Evolutionary conservation across 2,113 vertebrate genomes (phyloP).

Genomic region (Pelobates fuscus): DNA sequence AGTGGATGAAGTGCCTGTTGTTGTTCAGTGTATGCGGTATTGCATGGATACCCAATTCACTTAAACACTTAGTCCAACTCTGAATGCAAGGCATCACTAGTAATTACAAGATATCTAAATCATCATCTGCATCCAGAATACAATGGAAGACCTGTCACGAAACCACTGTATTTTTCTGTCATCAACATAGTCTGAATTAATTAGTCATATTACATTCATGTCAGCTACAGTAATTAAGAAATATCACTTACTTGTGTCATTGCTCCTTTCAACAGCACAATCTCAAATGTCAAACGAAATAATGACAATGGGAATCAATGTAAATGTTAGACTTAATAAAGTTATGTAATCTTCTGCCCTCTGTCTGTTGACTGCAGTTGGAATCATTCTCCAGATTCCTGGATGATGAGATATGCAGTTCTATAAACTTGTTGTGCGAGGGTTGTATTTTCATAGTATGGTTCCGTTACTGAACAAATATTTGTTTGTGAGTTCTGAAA

Average conservation of each 20-base stretch:
- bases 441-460: too few relatives aligned
- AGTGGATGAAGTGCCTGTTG: too few relatives aligned
- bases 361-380: too few relatives aligned
- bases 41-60: too few relatives aligned
- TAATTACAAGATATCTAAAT: slow-evolving; percentile 1
- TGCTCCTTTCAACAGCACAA: not conserved
- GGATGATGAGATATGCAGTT: too few relatives aligned
- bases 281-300: slow-evolving; percentile 21
- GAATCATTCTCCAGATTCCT: too few relatives aligned
- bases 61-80: too few relatives aligned
- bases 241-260: slow-evolving; percentile 26
- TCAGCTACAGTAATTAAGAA: slow-evolving; percentile 41
- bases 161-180: not conserved
- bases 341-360: too few relatives aligned
- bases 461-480: too few relatives aligned
- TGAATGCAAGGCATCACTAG: slow-evolving; percentile 10
- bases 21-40: too few relatives aligned
- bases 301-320: slow-evolving; percentile 9
- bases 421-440: too few relatives aligned
- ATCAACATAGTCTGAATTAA: slow-evolving; percentile 26
- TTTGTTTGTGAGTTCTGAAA: too few relatives aligned
- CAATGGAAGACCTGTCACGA: slow-evolving; percentile 33
- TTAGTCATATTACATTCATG: slow-evolving; percentile 25
- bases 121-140: slow-evolving; percentile 26
- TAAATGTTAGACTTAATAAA: not conserved